Base-by-base conservation (phyloP, 2,113 vertebrate species). In the Prinia subflava region DNA sequence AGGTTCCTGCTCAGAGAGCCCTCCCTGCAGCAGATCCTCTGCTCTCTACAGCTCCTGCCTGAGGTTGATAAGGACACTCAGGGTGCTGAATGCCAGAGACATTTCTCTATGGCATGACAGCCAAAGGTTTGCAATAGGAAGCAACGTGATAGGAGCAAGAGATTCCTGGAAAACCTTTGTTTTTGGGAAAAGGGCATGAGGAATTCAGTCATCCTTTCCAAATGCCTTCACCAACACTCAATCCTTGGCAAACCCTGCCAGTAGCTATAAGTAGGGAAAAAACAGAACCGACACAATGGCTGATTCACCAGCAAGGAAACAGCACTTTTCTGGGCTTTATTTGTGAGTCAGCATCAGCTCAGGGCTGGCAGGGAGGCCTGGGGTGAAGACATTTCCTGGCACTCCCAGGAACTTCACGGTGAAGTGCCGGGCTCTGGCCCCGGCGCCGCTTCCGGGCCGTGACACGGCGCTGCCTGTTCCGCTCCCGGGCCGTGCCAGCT, bases 261-360 rank as follows among this genome's bases (percentile, higher is more conserved):
- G 84, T 11, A 82, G 89, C 83, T 92, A 55, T 87, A 94, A 87
- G 93, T 75, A 91, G 94, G 12, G 57, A 64, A 91, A 85, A 92
- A 49, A 3, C n/a, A 87, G 73, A 94, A 86, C 39, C 7, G 19
- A 56, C 68, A 96, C 96, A 97, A 97, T 95, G 76, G 91, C 89
- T 94, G 92, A 96, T 97, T 97, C 92, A 97, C 80, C 69, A 95
- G 83, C 60, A 41, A 90, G 94, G 94, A 95, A 97, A 78, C 68
- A 78, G 80, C 86, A 78, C 76, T 92, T 70, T 87, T 93, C 80
- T 90, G 89, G 80, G 73, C 77, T 95, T 70, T 83, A 87, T 95
- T 93, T 96, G 86, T 95, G 94, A 97, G 94, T 95, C 95, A 97
- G 96, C 95, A 97, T 28, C 92, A 91, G 94, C 86, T 41, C 57